Conservation (phyloP, 2,888 invertebrate species). For the Malachius bipustulatus region DNA sequence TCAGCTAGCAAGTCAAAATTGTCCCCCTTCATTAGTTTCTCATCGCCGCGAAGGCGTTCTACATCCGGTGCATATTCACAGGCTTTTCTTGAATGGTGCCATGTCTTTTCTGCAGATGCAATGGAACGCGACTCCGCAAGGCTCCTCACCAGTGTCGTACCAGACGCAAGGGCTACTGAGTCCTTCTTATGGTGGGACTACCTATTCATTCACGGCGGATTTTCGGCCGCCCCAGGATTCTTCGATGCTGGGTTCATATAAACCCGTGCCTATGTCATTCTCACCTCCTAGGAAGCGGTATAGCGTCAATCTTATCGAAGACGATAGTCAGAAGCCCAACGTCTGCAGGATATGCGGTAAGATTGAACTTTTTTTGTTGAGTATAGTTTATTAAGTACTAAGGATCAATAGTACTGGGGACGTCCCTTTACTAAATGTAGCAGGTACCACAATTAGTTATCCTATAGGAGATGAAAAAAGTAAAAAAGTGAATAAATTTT, state of each 20-base stretch:
- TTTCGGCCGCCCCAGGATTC: conserved; percentile 55
- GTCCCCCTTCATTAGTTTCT: no score
- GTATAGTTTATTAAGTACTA: no score
- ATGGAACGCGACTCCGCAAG: conserved; percentile 53
- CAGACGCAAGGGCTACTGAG: conserved; percentile 53
- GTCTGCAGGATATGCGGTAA: conserved; percentile 83
- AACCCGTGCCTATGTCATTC: conserved; percentile 40
- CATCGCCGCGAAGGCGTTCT: no score
- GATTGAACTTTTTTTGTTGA: no score
- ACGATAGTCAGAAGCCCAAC: conserved; percentile 72
- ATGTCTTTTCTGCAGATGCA: conserved; percentile 46
- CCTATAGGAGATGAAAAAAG: no score
- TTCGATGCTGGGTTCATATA: conserved; percentile 45
- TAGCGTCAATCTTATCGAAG: conserved; percentile 39
- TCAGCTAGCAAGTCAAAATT: no score
- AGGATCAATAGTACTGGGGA: no score
- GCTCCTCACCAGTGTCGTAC: conserved; percentile 38
- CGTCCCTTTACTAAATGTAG: no score
- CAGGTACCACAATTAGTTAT: no score
- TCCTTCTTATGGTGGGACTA: conserved; percentile 57
- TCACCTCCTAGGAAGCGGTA: conserved; percentile 33
- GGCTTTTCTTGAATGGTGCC: no score
- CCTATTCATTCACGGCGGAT: conserved; percentile 75
- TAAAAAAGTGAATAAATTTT: no score
- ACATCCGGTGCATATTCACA: no score